phyloP scores from a whole-genome alignment of 2,797 vertebrate species.

The Gymnothorax reevesii region DNA sequence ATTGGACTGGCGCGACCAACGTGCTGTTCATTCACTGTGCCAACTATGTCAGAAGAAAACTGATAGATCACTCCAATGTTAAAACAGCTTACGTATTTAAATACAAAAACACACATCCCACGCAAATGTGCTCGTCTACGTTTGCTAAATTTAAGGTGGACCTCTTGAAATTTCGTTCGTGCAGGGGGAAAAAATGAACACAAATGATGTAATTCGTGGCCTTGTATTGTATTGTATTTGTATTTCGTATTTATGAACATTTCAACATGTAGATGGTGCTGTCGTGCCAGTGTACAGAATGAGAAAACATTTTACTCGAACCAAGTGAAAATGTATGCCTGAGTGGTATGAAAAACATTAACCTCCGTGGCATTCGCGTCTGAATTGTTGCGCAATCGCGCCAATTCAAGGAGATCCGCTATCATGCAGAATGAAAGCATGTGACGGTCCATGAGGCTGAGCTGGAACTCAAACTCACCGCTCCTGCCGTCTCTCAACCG shows the following conservation, averaged over 20 bases:
- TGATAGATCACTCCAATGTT: too few species aligned
- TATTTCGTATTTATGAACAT: not conserved
- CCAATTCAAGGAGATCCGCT: not conserved
- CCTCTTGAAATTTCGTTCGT: not conserved
- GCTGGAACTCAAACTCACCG: not conserved
- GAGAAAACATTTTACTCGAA: not conserved
- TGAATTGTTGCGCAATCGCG: conserved; percentile 11
- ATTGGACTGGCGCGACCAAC: too few species aligned
- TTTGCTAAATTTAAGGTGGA: too few species aligned
- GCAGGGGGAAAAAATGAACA: not conserved
- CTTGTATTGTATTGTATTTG: not conserved
- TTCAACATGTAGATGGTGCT: conserved; percentile 31
- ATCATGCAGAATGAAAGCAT: not conserved
- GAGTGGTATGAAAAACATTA: conserved; percentile 8
- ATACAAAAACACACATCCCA: too few species aligned
- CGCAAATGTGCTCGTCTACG: too few species aligned
- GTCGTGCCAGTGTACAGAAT: not conserved
- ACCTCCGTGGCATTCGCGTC: conserved; percentile 13
- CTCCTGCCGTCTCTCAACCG: not conserved
- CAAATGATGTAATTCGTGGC: not conserved
- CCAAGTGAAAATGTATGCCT: not conserved
- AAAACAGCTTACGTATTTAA: too few species aligned
- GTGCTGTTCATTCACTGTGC: too few species aligned
- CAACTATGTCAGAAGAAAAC: too few species aligned
- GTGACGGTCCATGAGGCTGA: conserved; percentile 16